phyloP scores from a whole-genome alignment of 2,888 invertebrate species.

The Agrotis ipsilon region DNA sequence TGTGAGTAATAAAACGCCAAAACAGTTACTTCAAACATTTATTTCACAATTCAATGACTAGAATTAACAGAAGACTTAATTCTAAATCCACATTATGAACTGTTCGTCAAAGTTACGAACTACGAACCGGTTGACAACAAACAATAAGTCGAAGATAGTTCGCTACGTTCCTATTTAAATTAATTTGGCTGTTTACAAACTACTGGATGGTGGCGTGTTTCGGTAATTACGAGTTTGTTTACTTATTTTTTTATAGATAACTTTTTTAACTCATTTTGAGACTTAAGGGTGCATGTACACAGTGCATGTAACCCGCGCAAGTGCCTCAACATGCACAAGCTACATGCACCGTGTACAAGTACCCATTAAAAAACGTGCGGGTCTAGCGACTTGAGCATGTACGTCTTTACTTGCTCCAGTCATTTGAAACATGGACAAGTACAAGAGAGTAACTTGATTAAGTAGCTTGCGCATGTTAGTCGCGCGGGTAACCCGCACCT shows the following conservation, averaged over 20 bases:
- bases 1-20: conserved; percentile 36
- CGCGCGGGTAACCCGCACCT: too few relatives aligned
- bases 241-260: not conserved
- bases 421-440: too few relatives aligned
- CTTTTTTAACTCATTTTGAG: too few relatives aligned
- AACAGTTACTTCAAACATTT: conserved; percentile 71
- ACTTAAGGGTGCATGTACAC: too few relatives aligned
- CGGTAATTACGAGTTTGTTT: conserved; percentile 26
- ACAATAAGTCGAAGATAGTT: conserved; percentile 47
- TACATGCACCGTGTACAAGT: too few relatives aligned
- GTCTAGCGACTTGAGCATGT: too few relatives aligned
- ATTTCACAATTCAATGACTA: conserved; percentile 70
- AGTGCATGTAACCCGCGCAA: too few relatives aligned
- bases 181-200: conserved; percentile 69
- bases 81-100: conserved; percentile 42
- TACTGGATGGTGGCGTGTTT: conserved; percentile 51
- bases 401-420: too few relatives aligned
- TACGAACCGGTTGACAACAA: conserved; percentile 29
- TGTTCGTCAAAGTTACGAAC: conserved; percentile 36
- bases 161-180: conserved; percentile 61
- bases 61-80: conserved; percentile 62
- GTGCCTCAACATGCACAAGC: too few relatives aligned
- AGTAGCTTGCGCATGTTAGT: too few relatives aligned
- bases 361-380: too few relatives aligned
- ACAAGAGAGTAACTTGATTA: too few relatives aligned